Evolutionary conservation across 2,888 invertebrate species (phyloP), one percentile per base, ranked within the genome.

Genomic region (Trichogramma evanescens): DNA sequence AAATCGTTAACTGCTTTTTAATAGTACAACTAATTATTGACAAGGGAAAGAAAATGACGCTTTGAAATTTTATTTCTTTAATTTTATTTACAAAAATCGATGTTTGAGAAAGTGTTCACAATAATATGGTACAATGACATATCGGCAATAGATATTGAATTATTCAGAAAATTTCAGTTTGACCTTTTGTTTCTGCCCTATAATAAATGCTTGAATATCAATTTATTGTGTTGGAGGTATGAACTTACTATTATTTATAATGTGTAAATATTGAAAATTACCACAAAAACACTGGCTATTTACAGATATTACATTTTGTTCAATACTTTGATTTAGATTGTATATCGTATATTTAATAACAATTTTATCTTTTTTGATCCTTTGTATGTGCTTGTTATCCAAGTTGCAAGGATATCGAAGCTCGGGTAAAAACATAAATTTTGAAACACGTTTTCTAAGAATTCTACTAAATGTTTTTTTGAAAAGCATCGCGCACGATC

Each of bases 81-180:
- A 26, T 26, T 69, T 74, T 74, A 72, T 72, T 74, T 73, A 73
- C 70, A 72, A 74, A 74, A 74, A 73, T 75, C 75, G 74, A 75
- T 75, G 74, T 75, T 67, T 73, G 72, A 74, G 73, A 75, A 75
- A 74, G 75, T 75, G 72, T 75, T 75, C 72, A 75, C 73, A 74
- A 72, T 74, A 74, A 74, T 74, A 73, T 73, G 68, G 66, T 74
- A 74, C 74, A 74, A 72, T 71, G 72, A 74, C 71, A 70, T 70
- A 72, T 73, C 71, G 71, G 68, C 69, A 73, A 67, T 69, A 72
- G 69, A 69, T 68, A 68, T 65, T 71, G 26, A 66, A 68, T 69
- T 66, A 67, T 68, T 66, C 66, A 67, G 67, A 67, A 64, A 69
- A 65, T 58, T 41, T 46, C 3, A 9, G 2, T 46, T 9, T 46